A percentile compares a stretch with the other conserved stretches of the same genome.
Evolutionary conservation across 2,797 vertebrate species (phyloP).

Genomic region (Pangasius djambal): DNA sequence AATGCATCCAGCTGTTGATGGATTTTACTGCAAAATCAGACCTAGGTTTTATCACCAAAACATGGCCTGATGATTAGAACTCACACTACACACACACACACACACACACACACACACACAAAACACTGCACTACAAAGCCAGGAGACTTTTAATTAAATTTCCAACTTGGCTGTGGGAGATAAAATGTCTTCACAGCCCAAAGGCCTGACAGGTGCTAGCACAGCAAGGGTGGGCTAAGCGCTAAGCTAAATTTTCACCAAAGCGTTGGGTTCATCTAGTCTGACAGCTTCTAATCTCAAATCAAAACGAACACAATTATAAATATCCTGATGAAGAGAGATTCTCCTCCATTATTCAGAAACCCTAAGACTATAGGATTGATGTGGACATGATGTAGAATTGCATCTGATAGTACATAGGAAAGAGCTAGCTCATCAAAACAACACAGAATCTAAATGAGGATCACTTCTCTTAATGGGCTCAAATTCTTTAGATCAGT

Average conservation of each 20-base stretch:
- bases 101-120: slow-evolving; percentile 12
- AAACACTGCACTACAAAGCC: slow-evolving; percentile 31
- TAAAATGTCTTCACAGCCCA: slow-evolving; percentile 45
- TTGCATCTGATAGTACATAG: slow-evolving; percentile 21
- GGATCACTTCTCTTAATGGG: slow-evolving; percentile 45
- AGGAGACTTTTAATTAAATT: slow-evolving; percentile 55
- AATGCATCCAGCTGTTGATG: slow-evolving; percentile 23
- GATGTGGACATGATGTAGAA: slow-evolving; percentile 42
- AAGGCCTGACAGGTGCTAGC: slow-evolving; percentile 42
- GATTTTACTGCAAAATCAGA: slow-evolving; percentile 37
- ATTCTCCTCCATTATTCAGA: slow-evolving; percentile 39
- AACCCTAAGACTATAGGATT: slow-evolving; percentile 31
- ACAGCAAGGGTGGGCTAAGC: slow-evolving; percentile 29
- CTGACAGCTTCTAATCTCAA: slow-evolving; percentile 53
- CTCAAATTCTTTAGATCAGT: slow-evolving; percentile 37
- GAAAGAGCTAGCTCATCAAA: slow-evolving; percentile 55
- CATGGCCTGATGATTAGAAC: slow-evolving; percentile 16
- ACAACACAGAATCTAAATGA: slow-evolving; percentile 46
- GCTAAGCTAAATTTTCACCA: slow-evolving; percentile 39
- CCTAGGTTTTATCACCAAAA: slow-evolving; percentile 32
- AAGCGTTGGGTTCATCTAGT: slow-evolving; percentile 44
- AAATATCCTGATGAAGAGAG: slow-evolving; percentile 49
- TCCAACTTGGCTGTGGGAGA: slow-evolving; percentile 38
- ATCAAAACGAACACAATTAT: slow-evolving; percentile 50
- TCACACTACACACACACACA: neutral